These are phyloP conservation scores for Basileuterus tristriatus DNA, from an alignment of 2,797 vertebrate species.

Conservation along the genomic window DNA sequence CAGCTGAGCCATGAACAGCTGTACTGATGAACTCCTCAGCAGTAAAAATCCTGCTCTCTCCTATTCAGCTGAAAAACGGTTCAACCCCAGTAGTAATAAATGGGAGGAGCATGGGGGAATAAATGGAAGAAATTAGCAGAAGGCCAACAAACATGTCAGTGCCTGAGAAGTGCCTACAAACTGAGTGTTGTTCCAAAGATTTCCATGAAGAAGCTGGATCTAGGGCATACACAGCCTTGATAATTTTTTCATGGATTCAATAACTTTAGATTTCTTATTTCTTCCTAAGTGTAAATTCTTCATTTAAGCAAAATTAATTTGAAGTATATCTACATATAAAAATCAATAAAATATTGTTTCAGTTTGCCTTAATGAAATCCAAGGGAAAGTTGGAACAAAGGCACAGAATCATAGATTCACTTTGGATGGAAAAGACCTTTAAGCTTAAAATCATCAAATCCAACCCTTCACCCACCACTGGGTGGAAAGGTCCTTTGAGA, in stretches of 20 bases:
- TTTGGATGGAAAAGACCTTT: not conserved
- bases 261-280: not conserved
- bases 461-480: not conserved
- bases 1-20: constrained; percentile 48
- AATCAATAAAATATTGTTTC: constrained; percentile 6
- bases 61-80: constrained; percentile 19
- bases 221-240: not conserved
- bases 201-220: not conserved
- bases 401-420: not conserved
- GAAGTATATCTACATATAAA: not conserved
- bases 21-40: constrained; percentile 51
- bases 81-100: constrained; percentile 4
- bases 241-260: not conserved
- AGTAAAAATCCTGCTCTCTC: constrained; percentile 36
- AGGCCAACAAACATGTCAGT: not conserved
- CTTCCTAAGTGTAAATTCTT: not conserved
- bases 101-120: not conserved
- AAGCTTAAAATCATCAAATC: not conserved
- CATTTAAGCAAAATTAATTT: constrained; percentile 7
- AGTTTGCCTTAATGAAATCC: constrained; percentile 33
- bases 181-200: not conserved
- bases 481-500: not conserved
- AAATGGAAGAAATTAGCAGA: constrained; percentile 10
- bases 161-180: not conserved
- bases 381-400: not conserved